Conservation (phyloP, 2,888 invertebrate genomes). For the Campoplex capitator region DNA sequence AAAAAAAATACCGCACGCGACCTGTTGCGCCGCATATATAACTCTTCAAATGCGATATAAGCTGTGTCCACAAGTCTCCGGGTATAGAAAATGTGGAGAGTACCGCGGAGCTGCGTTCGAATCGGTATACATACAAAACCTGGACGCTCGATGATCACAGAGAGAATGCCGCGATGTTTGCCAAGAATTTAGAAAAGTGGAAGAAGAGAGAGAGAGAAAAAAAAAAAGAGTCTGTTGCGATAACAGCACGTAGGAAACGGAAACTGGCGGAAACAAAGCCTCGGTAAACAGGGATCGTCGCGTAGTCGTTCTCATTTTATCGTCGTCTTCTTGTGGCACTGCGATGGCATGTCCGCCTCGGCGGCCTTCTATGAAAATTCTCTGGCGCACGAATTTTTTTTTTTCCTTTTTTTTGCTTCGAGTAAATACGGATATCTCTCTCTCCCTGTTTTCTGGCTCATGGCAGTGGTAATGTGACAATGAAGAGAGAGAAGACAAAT, state of each 20-base stretch:
- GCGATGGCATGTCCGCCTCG: constrained; percentile 32
- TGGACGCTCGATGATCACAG: constrained; percentile 69
- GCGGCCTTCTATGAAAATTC: constrained; percentile 55
- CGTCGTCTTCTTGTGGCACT: constrained; percentile 29
- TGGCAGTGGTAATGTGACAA: constrained; percentile 2
- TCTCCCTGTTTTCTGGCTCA: constrained; percentile 8
- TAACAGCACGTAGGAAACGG: constrained; percentile 80
- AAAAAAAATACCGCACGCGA: constrained; percentile 60
- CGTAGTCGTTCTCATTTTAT: constrained; percentile 50
- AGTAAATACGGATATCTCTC: constrained; percentile 78
- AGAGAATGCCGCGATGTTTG: constrained; percentile 83
- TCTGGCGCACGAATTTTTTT: constrained; percentile 74
- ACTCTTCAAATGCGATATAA: constrained; percentile 39
- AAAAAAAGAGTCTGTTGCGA: constrained; percentile 45
- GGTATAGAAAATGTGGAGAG: constrained; percentile 32
- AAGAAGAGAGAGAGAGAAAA: constrained; percentile 42
- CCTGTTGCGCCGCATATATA: constrained; percentile 43
- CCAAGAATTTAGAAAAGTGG: constrained; percentile 63
- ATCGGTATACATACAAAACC: constrained; percentile 42
- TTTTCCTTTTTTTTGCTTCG: constrained; percentile 71
- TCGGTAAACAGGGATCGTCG: constrained; percentile 78
- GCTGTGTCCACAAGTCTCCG: neutral
- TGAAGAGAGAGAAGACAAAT: constrained; percentile 55
- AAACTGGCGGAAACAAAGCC: constrained; percentile 84
- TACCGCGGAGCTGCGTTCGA: constrained; percentile 22